phyloP scores from a whole-genome alignment of 1,140 invertebrate species.

The Arctopsyche grandis region DNA sequence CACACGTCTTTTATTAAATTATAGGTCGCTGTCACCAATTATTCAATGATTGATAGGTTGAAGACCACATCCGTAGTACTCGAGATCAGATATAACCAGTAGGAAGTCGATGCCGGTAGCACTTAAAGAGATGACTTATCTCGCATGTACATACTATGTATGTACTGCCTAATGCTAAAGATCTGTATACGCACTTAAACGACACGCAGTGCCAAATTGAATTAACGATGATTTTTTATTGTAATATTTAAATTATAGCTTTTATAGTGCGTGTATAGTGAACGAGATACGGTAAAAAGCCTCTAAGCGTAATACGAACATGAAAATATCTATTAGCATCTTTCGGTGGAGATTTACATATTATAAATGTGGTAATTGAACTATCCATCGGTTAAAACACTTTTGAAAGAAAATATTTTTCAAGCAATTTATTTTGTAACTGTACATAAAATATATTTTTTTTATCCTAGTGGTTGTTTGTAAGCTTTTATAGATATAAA shows the following conservation, averaged over 20 bases:
- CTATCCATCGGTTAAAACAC: too few relatives aligned
- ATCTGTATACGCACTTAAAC: too few relatives aligned
- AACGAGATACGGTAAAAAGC: not conserved
- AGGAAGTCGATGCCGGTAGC: slow-evolving; percentile 2
- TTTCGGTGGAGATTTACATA: not conserved
- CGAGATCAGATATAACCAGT: not conserved
- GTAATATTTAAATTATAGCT: not conserved
- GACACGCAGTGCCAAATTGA: not conserved
- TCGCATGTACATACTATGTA: not conserved
- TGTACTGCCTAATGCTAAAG: too few relatives aligned
- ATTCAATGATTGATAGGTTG: slow-evolving; percentile 4
- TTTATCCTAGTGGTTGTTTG: too few relatives aligned
- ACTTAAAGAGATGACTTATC: not conserved
- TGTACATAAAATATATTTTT: too few relatives aligned
- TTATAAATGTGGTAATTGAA: too few relatives aligned
- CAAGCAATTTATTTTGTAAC: too few relatives aligned
- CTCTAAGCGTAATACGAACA: not conserved
- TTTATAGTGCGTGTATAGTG: not conserved
- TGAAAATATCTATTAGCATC: not conserved
- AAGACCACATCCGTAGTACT: slow-evolving; percentile 1
- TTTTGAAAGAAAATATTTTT: too few relatives aligned
- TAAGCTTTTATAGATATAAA: too few relatives aligned
- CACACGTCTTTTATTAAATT: slow-evolving; percentile 21
- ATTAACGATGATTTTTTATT: not conserved
- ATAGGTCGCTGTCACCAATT: slow-evolving; percentile 3